These are phyloP conservation scores for Catocala sponsa DNA, from an alignment of 2,888 invertebrate genomes.

Conservation along the genomic window DNA sequence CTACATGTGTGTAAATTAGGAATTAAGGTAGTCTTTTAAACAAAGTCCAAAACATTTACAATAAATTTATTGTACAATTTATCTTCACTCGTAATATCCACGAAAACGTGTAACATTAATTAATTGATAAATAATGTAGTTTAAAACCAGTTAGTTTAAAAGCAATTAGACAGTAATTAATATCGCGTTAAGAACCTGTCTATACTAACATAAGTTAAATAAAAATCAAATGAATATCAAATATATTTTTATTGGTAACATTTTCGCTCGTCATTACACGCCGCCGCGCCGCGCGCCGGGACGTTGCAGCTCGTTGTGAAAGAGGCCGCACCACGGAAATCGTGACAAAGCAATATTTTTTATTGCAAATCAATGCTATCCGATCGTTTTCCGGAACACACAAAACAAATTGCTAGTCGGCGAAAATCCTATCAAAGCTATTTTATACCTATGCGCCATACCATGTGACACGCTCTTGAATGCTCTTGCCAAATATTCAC, in stretches of 20 bases:
- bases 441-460: conserved; percentile 56
- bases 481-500: conserved; percentile 52
- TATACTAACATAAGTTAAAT: conserved; percentile 27
- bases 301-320: conserved; percentile 60
- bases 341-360: conserved; percentile 79
- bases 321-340: conserved; percentile 68
- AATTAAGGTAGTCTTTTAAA: no score
- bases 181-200: conserved; percentile 26
- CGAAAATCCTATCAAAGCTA: conserved; percentile 61
- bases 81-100: no score
- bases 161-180: no score
- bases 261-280: conserved; percentile 51
- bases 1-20: no score
- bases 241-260: conserved; percentile 52
- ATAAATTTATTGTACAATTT: no score
- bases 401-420: conserved; percentile 72
- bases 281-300: conserved; percentile 24
- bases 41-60: no score
- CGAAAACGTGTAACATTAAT: no score
- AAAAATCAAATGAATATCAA: conserved; percentile 50
- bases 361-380: conserved; percentile 78
- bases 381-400: conserved; percentile 70
- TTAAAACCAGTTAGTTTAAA: no score
- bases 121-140: no score
- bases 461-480: conserved; percentile 47